These are phyloP conservation scores for Eupithecia subfuscata DNA, from an alignment of 2,888 invertebrate species.

Conservation along the genomic window DNA sequence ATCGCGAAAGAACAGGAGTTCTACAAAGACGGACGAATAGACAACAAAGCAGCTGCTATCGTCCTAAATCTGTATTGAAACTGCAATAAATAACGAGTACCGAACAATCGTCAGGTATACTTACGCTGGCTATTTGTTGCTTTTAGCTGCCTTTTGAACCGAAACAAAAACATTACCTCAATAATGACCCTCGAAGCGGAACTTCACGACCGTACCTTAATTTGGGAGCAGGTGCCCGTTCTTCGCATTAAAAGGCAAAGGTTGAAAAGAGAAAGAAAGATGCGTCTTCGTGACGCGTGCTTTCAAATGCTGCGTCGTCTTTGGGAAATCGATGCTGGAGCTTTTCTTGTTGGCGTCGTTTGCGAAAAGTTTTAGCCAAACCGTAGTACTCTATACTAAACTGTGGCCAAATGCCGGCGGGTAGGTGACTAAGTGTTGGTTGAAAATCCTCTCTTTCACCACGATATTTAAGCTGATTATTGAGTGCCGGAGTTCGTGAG, in stretches of 20 bases:
- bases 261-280: conserved; percentile 35
- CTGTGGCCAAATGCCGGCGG: not conserved
- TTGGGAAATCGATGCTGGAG: conserved; percentile 32
- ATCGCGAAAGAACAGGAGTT: not conserved
- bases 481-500: not conserved
- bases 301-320: conserved; percentile 35
- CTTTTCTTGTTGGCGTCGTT: conserved; percentile 20
- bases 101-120: conserved; percentile 30
- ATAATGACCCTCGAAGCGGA: conserved; percentile 36
- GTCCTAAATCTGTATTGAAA: not conserved
- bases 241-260: conserved; percentile 40
- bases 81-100: conserved; percentile 16
- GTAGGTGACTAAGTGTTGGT: not conserved
- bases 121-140: conserved; percentile 38
- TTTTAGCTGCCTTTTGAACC: conserved; percentile 35
- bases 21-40: not conserved
- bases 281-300: conserved; percentile 30
- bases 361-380: conserved; percentile 7
- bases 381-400: not conserved
- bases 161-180: conserved; percentile 44
- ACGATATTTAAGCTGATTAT: not conserved
- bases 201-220: conserved; percentile 33
- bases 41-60: not conserved
- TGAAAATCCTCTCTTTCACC: not conserved
- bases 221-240: conserved; percentile 39